Conservation (phyloP, 1,140 invertebrate genomes). For the Dendroctonus ponderosae region DNA sequence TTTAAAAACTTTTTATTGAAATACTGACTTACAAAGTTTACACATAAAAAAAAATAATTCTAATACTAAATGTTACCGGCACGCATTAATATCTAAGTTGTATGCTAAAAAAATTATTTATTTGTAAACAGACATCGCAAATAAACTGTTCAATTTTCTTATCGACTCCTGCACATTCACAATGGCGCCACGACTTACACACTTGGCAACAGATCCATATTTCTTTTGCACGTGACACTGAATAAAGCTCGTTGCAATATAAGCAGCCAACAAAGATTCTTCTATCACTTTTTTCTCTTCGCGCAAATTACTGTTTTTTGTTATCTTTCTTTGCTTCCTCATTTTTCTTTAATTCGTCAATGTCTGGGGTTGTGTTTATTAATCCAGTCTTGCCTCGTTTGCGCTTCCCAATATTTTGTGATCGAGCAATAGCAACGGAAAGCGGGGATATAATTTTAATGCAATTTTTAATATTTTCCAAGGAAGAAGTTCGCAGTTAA, state of each 20-base stretch:
- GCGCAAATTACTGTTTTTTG: background rate
- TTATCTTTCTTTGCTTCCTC: conserved; percentile 5
- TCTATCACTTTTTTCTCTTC: conserved; percentile 17
- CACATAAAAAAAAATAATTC: too few relatives aligned
- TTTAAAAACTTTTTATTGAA: too few relatives aligned
- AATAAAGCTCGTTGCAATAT: conserved; percentile 27
- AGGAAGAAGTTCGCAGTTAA: background rate
- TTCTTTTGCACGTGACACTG: conserved; percentile 11
- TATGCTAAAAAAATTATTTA: too few relatives aligned
- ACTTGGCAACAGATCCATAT: conserved; percentile 14
- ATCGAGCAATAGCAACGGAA: too few relatives aligned
- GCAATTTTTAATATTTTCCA: conserved; percentile 6
- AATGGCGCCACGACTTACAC: conserved; percentile 7
- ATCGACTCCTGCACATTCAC: conserved; percentile 13
- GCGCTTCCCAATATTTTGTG: too few relatives aligned
- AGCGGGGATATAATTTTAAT: background rate
- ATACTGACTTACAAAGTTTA: too few relatives aligned
- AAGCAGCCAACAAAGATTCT: background rate
- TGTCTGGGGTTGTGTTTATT: conserved; percentile 8
- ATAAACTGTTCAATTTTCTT: conserved; percentile 12
- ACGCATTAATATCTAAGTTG: too few relatives aligned
- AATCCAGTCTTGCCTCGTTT: conserved; percentile 16
- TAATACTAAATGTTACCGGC: too few relatives aligned
- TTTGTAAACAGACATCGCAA: conserved; percentile 9
- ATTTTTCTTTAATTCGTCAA: background rate